A percentile compares a stretch with the other conserved stretches of the same genome.
Conservation (phyloP, 2,888 invertebrate genomes). For the Cyclophora punctaria region DNA sequence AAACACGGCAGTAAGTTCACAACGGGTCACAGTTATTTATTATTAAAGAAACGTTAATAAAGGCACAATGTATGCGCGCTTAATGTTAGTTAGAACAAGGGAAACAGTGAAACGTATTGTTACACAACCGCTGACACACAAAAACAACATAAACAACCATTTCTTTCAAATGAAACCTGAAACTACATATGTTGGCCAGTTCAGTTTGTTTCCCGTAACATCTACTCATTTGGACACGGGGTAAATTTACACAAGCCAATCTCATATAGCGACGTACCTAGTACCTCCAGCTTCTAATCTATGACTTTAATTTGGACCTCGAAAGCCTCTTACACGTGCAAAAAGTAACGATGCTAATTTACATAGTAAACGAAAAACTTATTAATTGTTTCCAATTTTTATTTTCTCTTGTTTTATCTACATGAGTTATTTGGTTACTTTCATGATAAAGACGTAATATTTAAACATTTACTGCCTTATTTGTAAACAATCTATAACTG, state of each 20-base stretch:
- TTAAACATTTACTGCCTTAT: no score
- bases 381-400: constrained; percentile 1
- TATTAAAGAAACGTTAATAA: no score
- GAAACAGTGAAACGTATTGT: no score
- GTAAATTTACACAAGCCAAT: constrained; percentile 63
- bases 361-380: constrained; percentile 9
- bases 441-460: no score
- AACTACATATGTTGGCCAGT: constrained; percentile 26
- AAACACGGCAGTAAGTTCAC: no score
- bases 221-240: constrained; percentile 57
- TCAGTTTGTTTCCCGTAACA: constrained; percentile 38
- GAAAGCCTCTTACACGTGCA: constrained; percentile 15
- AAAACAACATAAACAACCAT: constrained; percentile 26
- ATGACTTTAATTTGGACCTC: constrained; percentile 44
- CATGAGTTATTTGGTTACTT: no score
- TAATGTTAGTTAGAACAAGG: no score
- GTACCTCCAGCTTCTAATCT: constrained; percentile 46
- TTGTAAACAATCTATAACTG: no score
- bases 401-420: no score
- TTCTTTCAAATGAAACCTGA: constrained; percentile 49
- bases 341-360: constrained; percentile 2
- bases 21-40: no score
- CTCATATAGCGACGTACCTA: constrained; percentile 45
- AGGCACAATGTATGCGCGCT: no score
- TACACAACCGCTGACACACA: neutral